Evolutionary conservation across 2,113 vertebrate genomes (phyloP).

Genomic region (Coregonus clupeaformis): DNA sequence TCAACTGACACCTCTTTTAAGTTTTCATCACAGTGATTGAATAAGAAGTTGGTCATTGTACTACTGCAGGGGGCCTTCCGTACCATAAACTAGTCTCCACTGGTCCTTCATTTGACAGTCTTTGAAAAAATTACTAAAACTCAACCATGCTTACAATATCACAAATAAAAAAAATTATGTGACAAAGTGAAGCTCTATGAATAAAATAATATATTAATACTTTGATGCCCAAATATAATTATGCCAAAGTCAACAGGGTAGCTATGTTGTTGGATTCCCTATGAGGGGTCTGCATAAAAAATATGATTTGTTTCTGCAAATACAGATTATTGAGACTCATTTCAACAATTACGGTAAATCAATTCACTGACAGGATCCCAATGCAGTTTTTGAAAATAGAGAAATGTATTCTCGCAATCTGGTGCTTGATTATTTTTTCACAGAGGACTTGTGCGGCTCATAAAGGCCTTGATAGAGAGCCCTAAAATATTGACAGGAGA

Average conservation of each 20-base stretch:
- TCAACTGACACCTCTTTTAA: conserved; percentile 86
- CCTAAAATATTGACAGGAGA: conserved; percentile 95
- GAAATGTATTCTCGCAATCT: conserved; percentile 37
- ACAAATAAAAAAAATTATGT: too few species aligned
- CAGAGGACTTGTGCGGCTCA: conserved; percentile 58
- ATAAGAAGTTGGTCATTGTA: conserved; percentile 15
- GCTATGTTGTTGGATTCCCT: too few species aligned
- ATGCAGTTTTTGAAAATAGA: conserved; percentile 37
- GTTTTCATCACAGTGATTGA: conserved; percentile 65
- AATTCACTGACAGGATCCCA: conserved; percentile 26
- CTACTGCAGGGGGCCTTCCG: too few species aligned
- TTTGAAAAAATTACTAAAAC: background rate
- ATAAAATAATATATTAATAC: too few species aligned
- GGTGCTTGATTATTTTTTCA: conserved; percentile 6
- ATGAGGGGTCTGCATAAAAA: too few species aligned
- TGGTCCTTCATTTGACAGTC: background rate
- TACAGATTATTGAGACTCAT: too few species aligned
- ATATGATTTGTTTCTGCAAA: too few species aligned
- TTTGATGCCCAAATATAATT: too few species aligned
- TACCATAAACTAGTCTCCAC: too few species aligned
- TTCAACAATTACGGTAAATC: too few species aligned
- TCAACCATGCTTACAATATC: background rate
- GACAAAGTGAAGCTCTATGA: too few species aligned
- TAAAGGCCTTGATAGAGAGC: conserved; percentile 62
- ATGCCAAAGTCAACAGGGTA: too few species aligned